These are phyloP conservation scores for Alligator mississippiensis DNA, from an alignment of 2,113 vertebrate species.

Conservation along the genomic window DNA sequence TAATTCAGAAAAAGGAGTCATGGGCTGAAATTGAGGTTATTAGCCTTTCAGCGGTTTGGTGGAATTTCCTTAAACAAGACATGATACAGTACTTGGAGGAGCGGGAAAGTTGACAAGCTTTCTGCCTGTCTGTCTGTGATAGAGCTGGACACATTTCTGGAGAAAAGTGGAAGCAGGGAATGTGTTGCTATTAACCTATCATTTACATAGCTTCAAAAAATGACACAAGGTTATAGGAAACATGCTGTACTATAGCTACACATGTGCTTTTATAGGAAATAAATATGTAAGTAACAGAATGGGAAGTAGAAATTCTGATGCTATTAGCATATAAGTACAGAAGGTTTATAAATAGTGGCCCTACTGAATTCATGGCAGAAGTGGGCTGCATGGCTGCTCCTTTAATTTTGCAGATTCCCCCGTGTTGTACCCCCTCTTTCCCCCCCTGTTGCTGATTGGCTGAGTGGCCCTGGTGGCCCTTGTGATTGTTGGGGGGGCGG, in stretches of 20 bases:
- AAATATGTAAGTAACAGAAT: too few species aligned
- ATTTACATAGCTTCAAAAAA: not conserved
- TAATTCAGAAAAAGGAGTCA: not conserved
- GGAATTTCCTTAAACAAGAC: constrained; percentile 31
- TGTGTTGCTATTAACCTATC: not conserved
- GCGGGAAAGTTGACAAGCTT: not conserved
- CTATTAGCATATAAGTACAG: too few species aligned
- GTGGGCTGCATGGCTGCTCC: too few species aligned
- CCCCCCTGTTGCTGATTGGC: too few species aligned
- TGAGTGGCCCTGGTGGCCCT: too few species aligned
- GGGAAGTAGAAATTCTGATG: too few species aligned
- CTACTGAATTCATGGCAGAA: too few species aligned
- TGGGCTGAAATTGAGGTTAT: not conserved
- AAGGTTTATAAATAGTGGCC: too few species aligned
- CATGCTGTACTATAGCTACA: rapidly evolving
- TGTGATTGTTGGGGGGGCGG: too few species aligned
- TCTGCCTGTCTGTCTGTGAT: not conserved
- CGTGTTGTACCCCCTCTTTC: too few species aligned
- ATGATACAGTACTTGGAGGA: constrained; percentile 24
- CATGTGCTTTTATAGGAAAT: not conserved
- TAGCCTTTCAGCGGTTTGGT: constrained; percentile 17
- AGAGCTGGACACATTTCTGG: not conserved
- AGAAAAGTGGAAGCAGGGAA: not conserved
- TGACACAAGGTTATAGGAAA: not conserved
- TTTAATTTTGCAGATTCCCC: too few species aligned